A percentile compares a stretch with the other conserved stretches of the same genome.
These are phyloP conservation scores for Hermodice carunculata DNA, from an alignment of 2,888 invertebrate genomes.

Conservation along the genomic window DNA sequence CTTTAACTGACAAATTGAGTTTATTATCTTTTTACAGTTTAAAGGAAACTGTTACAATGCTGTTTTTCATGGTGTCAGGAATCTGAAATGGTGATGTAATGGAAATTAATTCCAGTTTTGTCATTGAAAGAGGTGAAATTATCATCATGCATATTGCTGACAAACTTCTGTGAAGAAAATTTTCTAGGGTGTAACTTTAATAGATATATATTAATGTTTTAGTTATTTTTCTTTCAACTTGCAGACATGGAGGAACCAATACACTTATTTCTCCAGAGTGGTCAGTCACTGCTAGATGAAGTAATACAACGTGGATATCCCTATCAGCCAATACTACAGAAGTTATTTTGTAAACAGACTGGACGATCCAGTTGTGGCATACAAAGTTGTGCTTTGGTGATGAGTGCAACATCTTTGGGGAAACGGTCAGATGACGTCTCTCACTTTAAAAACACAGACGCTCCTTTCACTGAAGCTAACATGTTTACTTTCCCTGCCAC, in stretches of 20 bases:
- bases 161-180: too few relatives aligned
- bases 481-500: constrained; percentile 19
- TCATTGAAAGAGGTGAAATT: too few relatives aligned
- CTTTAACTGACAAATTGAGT: too few relatives aligned
- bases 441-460: neutral
- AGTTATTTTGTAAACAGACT: constrained; percentile 27
- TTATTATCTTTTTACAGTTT: too few relatives aligned
- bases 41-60: too few relatives aligned
- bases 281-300: constrained; percentile 7
- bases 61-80: too few relatives aligned
- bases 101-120: too few relatives aligned
- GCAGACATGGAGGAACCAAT: neutral
- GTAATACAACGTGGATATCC: neutral
- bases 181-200: too few relatives aligned
- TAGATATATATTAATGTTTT: neutral
- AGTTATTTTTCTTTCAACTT: neutral
- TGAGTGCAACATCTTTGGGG: constrained; percentile 13
- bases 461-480: constrained; percentile 10
- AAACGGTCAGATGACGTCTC: neutral
- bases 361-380: constrained; percentile 22
- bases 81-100: too few relatives aligned
- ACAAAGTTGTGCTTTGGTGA: constrained; percentile 19
- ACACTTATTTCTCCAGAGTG: neutral
- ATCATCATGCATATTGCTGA: too few relatives aligned
- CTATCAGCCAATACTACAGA: constrained; percentile 15